Conservation (phyloP, 2,888 invertebrate species). For the Sylvicola fuscatus region DNA sequence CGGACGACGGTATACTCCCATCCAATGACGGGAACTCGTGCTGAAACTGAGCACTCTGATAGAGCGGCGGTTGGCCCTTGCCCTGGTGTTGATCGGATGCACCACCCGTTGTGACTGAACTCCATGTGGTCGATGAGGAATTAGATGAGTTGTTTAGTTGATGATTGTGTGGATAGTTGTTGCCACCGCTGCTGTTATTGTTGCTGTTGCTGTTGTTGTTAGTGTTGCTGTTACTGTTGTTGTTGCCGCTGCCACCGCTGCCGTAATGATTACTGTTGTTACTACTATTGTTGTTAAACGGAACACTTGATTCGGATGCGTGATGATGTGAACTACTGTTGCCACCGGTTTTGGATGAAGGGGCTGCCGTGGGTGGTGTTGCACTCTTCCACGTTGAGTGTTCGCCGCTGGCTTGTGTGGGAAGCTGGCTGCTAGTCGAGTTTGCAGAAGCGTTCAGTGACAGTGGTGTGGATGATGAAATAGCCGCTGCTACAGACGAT, state of each 20-base stretch:
- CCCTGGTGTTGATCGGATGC: conserved; percentile 11
- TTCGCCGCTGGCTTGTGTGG: conserved; percentile 11
- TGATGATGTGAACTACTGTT: conserved; percentile 10
- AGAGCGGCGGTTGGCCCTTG: conserved; percentile 33
- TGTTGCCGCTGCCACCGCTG: neutral
- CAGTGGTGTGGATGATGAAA: conserved; percentile 16
- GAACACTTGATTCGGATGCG: too few relatives aligned
- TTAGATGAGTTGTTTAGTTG: neutral
- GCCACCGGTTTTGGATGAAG: conserved; percentile 11
- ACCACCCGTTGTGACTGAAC: conserved; percentile 33
- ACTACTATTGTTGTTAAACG: neutral
- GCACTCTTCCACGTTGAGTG: too few relatives aligned
- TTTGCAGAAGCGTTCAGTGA: conserved; percentile 9
- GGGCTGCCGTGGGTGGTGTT: conserved; percentile 8
- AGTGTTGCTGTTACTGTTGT: neutral
- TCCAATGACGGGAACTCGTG: conserved; percentile 85
- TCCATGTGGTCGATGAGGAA: conserved; percentile 34
- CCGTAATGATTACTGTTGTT: neutral
- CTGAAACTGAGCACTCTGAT: conserved; percentile 78
- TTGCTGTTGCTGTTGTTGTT: conserved; percentile 1
- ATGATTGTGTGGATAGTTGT: neutral
- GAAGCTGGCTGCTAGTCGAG: conserved; percentile 11
- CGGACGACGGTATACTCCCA: conserved; percentile 26
- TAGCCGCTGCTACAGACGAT: conserved; percentile 14
- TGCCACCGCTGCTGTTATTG: conserved; percentile 1